Evolutionary conservation across 2,797 vertebrate genomes (phyloP).

Genomic region (Chrysocyon brachyurus): DNA sequence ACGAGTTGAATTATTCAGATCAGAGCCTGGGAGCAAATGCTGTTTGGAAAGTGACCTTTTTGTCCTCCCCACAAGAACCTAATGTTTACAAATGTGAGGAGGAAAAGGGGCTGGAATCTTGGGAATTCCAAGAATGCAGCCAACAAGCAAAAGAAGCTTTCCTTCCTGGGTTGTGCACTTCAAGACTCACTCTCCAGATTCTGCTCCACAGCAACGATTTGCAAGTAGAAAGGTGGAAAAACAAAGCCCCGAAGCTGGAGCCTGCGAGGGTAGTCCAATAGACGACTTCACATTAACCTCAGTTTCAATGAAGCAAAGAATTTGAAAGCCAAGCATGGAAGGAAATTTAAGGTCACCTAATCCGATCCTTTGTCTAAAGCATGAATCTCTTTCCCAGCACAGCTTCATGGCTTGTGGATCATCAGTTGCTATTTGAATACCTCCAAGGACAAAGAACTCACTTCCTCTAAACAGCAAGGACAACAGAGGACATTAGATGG

Average conservation of each 20-base stretch:
- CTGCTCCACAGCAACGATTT: conserved; percentile 65
- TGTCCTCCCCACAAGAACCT: conserved; percentile 64
- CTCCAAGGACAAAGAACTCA: conserved; percentile 59
- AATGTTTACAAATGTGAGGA: conserved; percentile 69
- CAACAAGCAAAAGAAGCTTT: conserved; percentile 77
- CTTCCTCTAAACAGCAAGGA: conserved; percentile 17
- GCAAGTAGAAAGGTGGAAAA: conserved; percentile 79
- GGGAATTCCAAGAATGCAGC: conserved; percentile 83
- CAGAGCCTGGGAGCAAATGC: conserved; percentile 64
- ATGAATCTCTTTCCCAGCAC: conserved; percentile 33
- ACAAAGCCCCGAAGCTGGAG: conserved; percentile 72
- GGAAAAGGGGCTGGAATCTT: conserved; percentile 80
- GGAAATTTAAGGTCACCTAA: conserved; percentile 71
- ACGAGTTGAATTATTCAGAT: conserved; percentile 77
- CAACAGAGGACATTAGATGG: neutral
- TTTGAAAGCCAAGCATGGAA: conserved; percentile 61
- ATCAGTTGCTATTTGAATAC: conserved; percentile 51
- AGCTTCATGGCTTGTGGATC: conserved; percentile 26
- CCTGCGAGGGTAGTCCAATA: neutral
- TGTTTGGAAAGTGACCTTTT: conserved; percentile 75
- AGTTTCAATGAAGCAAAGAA: conserved; percentile 59
- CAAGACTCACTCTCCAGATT: conserved; percentile 76
- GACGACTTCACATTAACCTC: conserved; percentile 45
- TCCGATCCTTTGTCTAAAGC: conserved; percentile 36
- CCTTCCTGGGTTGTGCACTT: conserved; percentile 60